A percentile compares a stretch with the other conserved stretches of the same genome.
Evolutionary conservation across 2,888 invertebrate species (phyloP).

Genomic region (Mayetiola destructor): DNA sequence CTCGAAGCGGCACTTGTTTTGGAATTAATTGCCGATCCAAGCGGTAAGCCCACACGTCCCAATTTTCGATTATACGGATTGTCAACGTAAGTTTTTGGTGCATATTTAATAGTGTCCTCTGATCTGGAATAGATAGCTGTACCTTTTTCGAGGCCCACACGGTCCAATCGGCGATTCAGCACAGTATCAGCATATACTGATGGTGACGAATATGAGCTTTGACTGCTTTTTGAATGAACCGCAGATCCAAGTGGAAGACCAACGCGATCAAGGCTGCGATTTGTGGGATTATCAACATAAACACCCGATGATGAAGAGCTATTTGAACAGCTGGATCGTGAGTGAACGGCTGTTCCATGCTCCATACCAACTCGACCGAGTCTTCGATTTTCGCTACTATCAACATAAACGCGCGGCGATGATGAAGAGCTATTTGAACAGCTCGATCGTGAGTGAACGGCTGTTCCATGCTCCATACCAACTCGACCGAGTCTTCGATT

Average conservation of each 20-base stretch:
- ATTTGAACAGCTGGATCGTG: neutral
- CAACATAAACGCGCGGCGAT: neutral
- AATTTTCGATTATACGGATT: neutral
- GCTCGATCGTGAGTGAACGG: neutral
- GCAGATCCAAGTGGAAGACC: neutral
- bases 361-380: conserved; percentile 4
- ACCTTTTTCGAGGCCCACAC: conserved; percentile 1
- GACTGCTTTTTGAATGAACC: neutral
- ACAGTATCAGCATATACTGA: conserved; percentile 1
- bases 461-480: neutral
- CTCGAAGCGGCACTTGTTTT: neutral
- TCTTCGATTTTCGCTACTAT: neutral
- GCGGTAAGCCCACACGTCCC: conserved; percentile 1
- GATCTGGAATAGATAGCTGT: conserved; percentile 2
- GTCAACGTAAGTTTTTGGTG: conserved; percentile 10
- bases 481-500: neutral
- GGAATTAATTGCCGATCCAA: conserved; percentile 5
- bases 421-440: neutral
- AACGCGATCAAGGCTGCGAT: neutral
- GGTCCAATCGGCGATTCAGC: neutral
- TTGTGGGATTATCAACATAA: conserved; percentile 3
- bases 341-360: conserved; percentile 2
- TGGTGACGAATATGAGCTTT: neutral
- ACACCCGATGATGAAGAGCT: neutral
- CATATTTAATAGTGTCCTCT: neutral